Conservation (phyloP, 2,797 vertebrate genomes). For the Masticophis lateralis region DNA sequence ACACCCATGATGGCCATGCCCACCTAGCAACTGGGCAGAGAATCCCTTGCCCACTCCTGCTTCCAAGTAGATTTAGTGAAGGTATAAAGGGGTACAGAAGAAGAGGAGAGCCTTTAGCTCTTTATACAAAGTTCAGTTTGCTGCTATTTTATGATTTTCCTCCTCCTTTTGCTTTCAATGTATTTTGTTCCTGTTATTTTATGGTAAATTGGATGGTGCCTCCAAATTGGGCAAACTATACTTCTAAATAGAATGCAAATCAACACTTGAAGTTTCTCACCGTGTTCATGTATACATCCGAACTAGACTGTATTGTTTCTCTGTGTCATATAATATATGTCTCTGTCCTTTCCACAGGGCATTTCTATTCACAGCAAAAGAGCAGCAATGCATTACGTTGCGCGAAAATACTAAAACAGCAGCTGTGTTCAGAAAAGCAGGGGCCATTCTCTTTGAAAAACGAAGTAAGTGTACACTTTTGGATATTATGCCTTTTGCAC, state of each 20-base stretch:
- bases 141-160: background rate
- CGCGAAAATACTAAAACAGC: conserved; percentile 82
- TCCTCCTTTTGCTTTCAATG: background rate
- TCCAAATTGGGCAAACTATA: background rate
- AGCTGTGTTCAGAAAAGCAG: conserved; percentile 71
- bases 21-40: no score
- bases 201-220: background rate
- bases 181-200: background rate
- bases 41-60: no score
- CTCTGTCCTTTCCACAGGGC: conserved; percentile 71
- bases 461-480: conserved; percentile 67
- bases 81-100: background rate
- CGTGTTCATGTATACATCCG: no score
- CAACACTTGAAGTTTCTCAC: background rate
- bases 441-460: conserved; percentile 84
- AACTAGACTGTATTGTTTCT: no score
- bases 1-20: no score
- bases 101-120: background rate
- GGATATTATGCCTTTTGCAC: background rate
- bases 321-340: background rate
- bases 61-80: background rate
- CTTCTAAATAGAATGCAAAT: background rate
- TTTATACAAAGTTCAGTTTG: background rate
- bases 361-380: conserved; percentile 84
- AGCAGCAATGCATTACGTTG: conserved; percentile 82